A percentile compares a stretch with the other conserved stretches of the same genome.
Conservation (phyloP, 2,888 invertebrate genomes). For the Pterostichus niger region DNA sequence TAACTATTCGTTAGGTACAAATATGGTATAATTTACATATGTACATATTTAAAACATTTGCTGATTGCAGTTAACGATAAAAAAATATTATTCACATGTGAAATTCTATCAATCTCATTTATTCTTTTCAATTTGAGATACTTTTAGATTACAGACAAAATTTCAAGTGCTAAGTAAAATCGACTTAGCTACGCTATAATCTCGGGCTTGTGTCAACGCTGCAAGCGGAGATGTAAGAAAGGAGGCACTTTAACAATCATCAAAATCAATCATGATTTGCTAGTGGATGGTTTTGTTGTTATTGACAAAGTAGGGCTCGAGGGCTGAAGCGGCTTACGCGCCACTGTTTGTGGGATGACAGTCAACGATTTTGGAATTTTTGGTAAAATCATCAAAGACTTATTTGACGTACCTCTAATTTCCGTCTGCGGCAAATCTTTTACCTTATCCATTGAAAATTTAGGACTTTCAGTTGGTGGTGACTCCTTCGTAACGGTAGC, state of each 20-base stretch:
- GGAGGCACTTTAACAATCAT: constrained; percentile 73
- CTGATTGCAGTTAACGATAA: constrained; percentile 56
- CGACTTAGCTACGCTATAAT: constrained; percentile 28
- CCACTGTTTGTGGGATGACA: constrained; percentile 85
- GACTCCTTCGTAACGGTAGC: constrained; percentile 22
- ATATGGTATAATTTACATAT: constrained; percentile 66
- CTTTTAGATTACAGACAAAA: constrained; percentile 26
- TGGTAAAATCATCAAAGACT: constrained; percentile 81
- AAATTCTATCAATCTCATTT: constrained; percentile 21
- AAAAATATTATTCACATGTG: constrained; percentile 60
- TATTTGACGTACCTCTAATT: constrained; percentile 70
- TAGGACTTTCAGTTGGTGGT: constrained; percentile 55
- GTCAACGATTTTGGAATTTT: constrained; percentile 91
- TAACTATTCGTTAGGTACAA: constrained; percentile 60
- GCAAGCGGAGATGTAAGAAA: constrained; percentile 50
- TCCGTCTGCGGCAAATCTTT: constrained; percentile 56
- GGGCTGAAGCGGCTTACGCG: constrained; percentile 73
- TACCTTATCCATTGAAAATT: constrained; percentile 34
- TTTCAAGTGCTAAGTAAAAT: constrained; percentile 22
- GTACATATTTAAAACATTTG: constrained; percentile 63
- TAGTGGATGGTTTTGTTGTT: constrained; percentile 71
- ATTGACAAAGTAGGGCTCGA: constrained; percentile 74
- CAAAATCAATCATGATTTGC: constrained; percentile 74
- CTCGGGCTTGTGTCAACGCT: constrained; percentile 31
- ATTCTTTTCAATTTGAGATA: constrained; percentile 11